Percentiles rank a stretch among this genome's conserved stretches.
phyloP scores from a whole-genome alignment of 2,113 vertebrate species.

The Mungos mungo region DNA sequence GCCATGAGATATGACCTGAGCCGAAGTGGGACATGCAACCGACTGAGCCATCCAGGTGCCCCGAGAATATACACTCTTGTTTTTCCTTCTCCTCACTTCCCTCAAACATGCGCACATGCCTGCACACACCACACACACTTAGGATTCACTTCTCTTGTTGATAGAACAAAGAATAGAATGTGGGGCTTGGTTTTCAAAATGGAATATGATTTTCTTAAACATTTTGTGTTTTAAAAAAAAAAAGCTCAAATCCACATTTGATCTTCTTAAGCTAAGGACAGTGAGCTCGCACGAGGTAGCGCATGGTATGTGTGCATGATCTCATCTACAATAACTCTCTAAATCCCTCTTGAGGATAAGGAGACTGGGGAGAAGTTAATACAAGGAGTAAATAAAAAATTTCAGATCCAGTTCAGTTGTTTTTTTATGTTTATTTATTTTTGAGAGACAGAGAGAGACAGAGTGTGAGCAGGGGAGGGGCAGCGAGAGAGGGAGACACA shows the following conservation, averaged over 20 bases:
- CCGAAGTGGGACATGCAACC: no score
- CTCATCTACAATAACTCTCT: neutral
- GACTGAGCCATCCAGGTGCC: no score
- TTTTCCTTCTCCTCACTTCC: neutral
- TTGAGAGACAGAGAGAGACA: no score
- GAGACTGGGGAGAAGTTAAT: neutral
- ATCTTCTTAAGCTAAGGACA: slow-evolving; percentile 48
- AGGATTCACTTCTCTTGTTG: neutral
- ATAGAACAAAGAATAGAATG: slow-evolving; percentile 64
- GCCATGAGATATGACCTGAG: no score
- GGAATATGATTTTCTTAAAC: slow-evolving; percentile 49
- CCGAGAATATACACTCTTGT: no score
- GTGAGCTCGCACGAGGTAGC: slow-evolving; percentile 23
- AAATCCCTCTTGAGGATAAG: neutral
- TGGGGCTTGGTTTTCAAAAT: slow-evolving; percentile 68
- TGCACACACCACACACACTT: neutral
- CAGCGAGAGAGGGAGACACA: no score
- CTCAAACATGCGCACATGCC: neutral
- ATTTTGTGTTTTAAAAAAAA: slow-evolving; percentile 39
- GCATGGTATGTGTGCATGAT: neutral
- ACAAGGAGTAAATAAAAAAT: neutral
- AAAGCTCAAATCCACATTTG: neutral
- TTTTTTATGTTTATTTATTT: no score
- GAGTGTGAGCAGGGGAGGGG: no score
- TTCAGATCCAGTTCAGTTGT: neutral